Conservation (phyloP, 2,113 vertebrate species). For the Leucopsar rothschildi region DNA sequence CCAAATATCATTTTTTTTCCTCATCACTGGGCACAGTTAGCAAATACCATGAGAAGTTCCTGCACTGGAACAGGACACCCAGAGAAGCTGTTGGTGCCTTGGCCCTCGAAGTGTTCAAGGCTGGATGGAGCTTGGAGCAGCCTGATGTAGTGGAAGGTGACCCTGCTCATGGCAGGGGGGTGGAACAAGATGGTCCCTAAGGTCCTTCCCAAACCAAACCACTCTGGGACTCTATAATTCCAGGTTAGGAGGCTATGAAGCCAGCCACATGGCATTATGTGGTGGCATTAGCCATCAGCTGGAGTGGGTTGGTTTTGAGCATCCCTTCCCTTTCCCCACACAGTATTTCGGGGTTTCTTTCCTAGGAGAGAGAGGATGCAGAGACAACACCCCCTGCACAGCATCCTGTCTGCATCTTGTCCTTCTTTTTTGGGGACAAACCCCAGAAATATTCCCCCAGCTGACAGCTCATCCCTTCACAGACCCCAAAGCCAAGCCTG, state of each 20-base stretch:
- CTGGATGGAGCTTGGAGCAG: background rate
- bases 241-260: background rate
- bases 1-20: background rate
- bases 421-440: background rate
- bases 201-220: background rate
- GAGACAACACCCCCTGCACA: background rate
- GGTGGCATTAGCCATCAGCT: fast-evolving
- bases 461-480: background rate
- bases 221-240: background rate
- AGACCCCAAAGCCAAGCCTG: background rate
- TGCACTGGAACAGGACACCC: background rate
- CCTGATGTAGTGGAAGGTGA: background rate
- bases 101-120: background rate
- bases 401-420: background rate
- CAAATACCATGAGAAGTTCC: background rate
- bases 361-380: background rate
- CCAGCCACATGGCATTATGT: fast-evolving
- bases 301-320: fast-evolving
- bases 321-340: background rate
- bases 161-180: background rate
- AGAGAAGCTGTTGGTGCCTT: fast-evolving
- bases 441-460: background rate
- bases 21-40: background rate
- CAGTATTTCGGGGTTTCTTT: background rate
- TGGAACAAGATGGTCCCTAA: background rate